phyloP scores from a whole-genome alignment of 2,888 invertebrate genomes.

The Celastrina argiolus region DNA sequence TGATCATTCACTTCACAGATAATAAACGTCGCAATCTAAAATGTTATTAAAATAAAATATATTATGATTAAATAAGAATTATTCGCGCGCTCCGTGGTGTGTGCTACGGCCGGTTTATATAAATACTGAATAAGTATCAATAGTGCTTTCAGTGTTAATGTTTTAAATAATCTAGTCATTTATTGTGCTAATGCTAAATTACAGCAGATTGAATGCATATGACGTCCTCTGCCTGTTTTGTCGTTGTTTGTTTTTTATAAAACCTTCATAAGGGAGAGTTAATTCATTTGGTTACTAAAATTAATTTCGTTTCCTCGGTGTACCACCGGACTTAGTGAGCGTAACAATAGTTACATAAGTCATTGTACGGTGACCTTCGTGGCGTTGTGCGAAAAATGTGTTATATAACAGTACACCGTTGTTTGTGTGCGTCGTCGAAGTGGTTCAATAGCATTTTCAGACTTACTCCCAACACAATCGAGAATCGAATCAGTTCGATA shows the following conservation, averaged over 20 bases:
- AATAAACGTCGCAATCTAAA: background rate
- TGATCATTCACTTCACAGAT: background rate
- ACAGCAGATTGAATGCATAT: background rate
- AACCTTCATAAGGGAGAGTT: background rate
- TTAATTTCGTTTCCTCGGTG: slow-evolving; percentile 25
- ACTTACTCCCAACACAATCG: too few relatives aligned
- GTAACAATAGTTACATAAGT: slow-evolving; percentile 55
- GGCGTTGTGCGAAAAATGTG: slow-evolving; percentile 33
- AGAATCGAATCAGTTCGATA: too few relatives aligned
- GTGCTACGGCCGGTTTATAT: background rate
- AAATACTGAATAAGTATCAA: background rate
- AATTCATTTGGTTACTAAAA: background rate
- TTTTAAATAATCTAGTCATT: background rate
- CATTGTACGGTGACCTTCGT: slow-evolving; percentile 62
- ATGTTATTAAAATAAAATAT: background rate
- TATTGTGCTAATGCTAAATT: background rate
- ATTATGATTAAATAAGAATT: background rate
- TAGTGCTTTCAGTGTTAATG: background rate
- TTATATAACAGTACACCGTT: slow-evolving; percentile 29
- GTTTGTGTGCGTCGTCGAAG: background rate
- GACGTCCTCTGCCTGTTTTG: too few relatives aligned
- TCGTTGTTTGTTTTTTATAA: background rate
- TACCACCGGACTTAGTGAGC: slow-evolving; percentile 36
- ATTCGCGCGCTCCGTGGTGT: background rate
- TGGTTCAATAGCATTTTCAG: background rate